Conservation (phyloP, 2,888 invertebrate species). For the Chalcis sispes region DNA sequence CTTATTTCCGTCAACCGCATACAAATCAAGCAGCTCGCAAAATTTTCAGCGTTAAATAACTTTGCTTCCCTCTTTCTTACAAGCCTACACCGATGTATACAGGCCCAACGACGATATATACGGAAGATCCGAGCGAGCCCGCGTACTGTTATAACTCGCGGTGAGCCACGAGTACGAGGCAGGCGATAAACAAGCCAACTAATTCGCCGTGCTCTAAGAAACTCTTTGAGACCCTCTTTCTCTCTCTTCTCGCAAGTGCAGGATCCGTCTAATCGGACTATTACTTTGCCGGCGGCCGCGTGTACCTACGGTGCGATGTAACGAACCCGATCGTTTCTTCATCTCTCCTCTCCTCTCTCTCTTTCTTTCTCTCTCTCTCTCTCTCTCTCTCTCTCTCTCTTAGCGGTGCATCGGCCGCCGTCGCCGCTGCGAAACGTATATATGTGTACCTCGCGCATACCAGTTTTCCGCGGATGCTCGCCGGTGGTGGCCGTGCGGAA, state of each 20-base stretch:
- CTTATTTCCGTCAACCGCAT: too few relatives aligned
- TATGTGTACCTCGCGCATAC: constrained; percentile 11
- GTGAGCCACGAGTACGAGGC: background rate
- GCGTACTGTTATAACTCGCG: background rate
- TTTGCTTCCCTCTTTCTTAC: too few relatives aligned
- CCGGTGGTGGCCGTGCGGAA: background rate
- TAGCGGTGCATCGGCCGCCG: constrained; percentile 27
- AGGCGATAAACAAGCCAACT: constrained; percentile 43
- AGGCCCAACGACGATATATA: too few relatives aligned
- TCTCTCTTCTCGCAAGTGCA: too few relatives aligned
- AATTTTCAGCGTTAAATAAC: too few relatives aligned
- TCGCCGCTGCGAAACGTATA: background rate
- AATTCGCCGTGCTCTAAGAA: constrained; percentile 31
- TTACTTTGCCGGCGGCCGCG: constrained; percentile 27
- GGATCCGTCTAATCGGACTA: constrained; percentile 33
- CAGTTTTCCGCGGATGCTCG: constrained; percentile 18
- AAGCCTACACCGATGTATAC: too few relatives aligned
- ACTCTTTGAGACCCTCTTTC: too few relatives aligned
- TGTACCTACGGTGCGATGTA: background rate
- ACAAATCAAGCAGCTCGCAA: too few relatives aligned
- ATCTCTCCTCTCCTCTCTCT: too few relatives aligned
- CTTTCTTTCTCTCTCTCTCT: too few relatives aligned
- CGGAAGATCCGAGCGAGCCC: too few relatives aligned
- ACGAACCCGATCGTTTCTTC: too few relatives aligned
- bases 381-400: background rate